phyloP scores from a whole-genome alignment of 2,797 vertebrate species.

The Brachymystax lenok region DNA sequence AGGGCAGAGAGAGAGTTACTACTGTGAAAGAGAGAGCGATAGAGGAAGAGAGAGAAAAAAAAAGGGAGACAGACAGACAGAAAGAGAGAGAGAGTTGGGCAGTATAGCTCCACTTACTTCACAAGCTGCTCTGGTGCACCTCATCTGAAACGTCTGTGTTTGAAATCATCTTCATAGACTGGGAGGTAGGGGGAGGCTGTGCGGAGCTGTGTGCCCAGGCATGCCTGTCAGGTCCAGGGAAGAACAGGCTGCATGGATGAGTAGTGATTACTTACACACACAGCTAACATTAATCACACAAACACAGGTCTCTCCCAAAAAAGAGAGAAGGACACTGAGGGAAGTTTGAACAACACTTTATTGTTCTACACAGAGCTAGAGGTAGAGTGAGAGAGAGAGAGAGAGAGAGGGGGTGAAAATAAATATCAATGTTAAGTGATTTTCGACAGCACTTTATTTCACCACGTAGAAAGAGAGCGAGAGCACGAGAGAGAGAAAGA shows the following conservation, averaged over 20 bases:
- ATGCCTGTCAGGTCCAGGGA: constrained; percentile 60
- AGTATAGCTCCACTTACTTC: constrained; percentile 65
- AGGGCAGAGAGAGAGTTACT: constrained; percentile 3
- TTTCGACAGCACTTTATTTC: constrained; percentile 11
- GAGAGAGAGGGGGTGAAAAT: not conserved
- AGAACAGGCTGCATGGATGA: constrained; percentile 63
- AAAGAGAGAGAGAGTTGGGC: constrained; percentile 36
- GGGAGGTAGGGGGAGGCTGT: constrained; percentile 44
- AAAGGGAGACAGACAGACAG: not conserved
- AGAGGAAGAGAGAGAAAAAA: constrained; percentile 4
- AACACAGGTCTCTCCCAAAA: constrained; percentile 39
- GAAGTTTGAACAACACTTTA: not conserved
- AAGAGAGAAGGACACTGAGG: constrained; percentile 25
- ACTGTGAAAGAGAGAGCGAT: constrained; percentile 4
- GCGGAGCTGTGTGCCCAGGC: constrained; percentile 55
- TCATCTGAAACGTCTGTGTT: constrained; percentile 65
- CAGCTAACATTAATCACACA: constrained; percentile 75
- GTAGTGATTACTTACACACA: constrained; percentile 73
- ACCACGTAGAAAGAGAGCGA: not conserved
- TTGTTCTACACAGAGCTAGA: constrained; percentile 28
- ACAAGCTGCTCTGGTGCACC: constrained; percentile 54
- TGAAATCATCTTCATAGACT: constrained; percentile 72
- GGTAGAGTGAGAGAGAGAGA: constrained; percentile 24
- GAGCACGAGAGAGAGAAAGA: constrained; percentile 10
- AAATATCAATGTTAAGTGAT: constrained; percentile 30